phyloP scores from a whole-genome alignment of 2,888 invertebrate genomes.

The Boloria selene region DNA sequence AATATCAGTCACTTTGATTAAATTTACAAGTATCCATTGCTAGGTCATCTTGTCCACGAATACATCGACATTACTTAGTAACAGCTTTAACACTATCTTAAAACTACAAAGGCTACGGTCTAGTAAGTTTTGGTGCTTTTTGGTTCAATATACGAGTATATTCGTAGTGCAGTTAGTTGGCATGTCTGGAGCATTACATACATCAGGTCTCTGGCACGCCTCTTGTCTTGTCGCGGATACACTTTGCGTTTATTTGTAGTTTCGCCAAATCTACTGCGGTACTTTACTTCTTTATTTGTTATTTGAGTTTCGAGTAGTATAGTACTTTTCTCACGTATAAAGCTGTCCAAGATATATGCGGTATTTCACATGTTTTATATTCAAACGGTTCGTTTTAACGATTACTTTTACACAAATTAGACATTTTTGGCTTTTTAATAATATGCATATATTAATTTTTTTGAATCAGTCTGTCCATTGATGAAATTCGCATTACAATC shows the following conservation, averaged over 20 bases:
- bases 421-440: no score
- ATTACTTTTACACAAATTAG: no score
- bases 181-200: conserved; percentile 25
- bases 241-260: conserved; percentile 27
- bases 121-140: conserved; percentile 25
- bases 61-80: conserved; percentile 6
- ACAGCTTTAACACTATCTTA: neutral
- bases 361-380: no score
- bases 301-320: conserved; percentile 3
- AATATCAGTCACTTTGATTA: no score
- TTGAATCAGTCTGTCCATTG: no score
- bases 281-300: conserved; percentile 19
- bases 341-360: neutral
- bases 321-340: conserved; percentile 9
- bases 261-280: conserved; percentile 25
- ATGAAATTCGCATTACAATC: no score
- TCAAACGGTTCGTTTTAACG: no score
- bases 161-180: conserved; percentile 18
- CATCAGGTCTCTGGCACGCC: conserved; percentile 26
- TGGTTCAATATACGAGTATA: neutral
- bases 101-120: conserved; percentile 13
- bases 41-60: neutral
- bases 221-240: conserved; percentile 27
- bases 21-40: no score
- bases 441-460: no score